Percentiles rank a stretch among this genome's conserved stretches.
These are phyloP conservation scores for Seira musarum DNA, from an alignment of 2,888 invertebrate genomes.

Conservation along the genomic window DNA sequence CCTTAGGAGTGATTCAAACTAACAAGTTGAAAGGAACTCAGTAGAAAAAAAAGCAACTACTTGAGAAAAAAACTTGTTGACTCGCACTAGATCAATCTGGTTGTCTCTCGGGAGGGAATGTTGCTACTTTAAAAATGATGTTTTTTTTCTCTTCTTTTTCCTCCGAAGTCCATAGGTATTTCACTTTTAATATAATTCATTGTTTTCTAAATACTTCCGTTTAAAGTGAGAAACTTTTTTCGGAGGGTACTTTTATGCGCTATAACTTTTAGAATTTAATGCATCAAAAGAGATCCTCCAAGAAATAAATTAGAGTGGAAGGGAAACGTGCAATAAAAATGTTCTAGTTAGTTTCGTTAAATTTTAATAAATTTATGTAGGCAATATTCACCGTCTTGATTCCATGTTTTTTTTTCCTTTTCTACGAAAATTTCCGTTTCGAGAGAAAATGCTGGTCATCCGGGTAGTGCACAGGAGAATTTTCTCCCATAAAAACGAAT, in stretches of 20 bases:
- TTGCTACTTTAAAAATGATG: conserved; percentile 2
- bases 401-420: too few relatives aligned
- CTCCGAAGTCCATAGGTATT: not conserved
- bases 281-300: not conserved
- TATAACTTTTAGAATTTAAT: conserved; percentile 8
- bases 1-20: not conserved
- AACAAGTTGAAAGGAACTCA: not conserved
- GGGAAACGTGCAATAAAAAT: conserved; percentile 6
- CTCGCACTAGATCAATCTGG: conserved; percentile 51
- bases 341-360: not conserved
- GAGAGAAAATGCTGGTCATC: conserved; percentile 7
- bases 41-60: not conserved
- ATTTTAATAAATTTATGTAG: conserved; percentile 10
- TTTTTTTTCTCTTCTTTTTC: not conserved
- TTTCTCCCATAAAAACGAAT: conserved; percentile 7
- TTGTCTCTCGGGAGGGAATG: conserved; percentile 36
- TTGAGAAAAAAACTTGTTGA: conserved; percentile 51
- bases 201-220: conserved; percentile 20
- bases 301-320: not conserved
- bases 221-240: not conserved
- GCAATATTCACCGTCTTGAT: not conserved
- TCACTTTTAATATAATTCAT: conserved; percentile 31
- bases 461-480: not conserved
- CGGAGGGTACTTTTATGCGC: not conserved
- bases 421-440: too few relatives aligned